Percentiles rank a stretch among this genome's conserved stretches.
These are phyloP conservation scores for Reinhardtius hippoglossoides DNA, from an alignment of 2,113 vertebrate genomes.

Conservation along the genomic window DNA sequence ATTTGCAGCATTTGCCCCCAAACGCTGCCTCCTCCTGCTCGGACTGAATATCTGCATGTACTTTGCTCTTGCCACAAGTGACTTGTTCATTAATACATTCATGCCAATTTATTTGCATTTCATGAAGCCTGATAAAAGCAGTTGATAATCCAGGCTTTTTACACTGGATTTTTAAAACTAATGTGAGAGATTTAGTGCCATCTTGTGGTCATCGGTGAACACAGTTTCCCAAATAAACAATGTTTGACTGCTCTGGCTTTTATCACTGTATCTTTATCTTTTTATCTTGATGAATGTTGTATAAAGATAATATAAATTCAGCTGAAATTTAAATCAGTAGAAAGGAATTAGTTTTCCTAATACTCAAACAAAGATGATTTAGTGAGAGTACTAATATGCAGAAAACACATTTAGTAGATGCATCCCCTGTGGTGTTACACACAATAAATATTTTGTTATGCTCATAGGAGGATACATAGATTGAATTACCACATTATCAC, in stretches of 20 bases:
- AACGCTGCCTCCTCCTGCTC: conserved; percentile 46
- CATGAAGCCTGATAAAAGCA: conserved; percentile 43
- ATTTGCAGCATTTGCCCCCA: conserved; percentile 55
- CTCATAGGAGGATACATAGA: not conserved
- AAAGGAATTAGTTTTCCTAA: too few relatives aligned
- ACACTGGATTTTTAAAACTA: not conserved
- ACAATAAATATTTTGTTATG: not conserved
- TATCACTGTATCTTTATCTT: not conserved
- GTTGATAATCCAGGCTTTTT: conserved; percentile 37
- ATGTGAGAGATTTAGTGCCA: conserved; percentile 50
- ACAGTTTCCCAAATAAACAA: too few relatives aligned
- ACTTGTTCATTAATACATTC: conserved; percentile 60
- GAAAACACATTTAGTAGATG: not conserved
- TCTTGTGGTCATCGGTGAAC: conserved; percentile 35
- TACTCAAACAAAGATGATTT: too few relatives aligned
- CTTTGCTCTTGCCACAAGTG: conserved; percentile 55
- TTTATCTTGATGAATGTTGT: too few relatives aligned
- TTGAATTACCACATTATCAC: too few relatives aligned
- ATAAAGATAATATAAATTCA: too few relatives aligned
- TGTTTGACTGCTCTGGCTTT: not conserved
- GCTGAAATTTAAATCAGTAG: too few relatives aligned
- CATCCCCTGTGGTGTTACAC: not conserved
- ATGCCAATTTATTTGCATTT: conserved; percentile 72
- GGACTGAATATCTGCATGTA: conserved; percentile 40
- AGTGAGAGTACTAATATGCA: not conserved